Base-by-base conservation (phyloP, 2,888 invertebrate genomes). In the Ochropleura leucogaster region DNA sequence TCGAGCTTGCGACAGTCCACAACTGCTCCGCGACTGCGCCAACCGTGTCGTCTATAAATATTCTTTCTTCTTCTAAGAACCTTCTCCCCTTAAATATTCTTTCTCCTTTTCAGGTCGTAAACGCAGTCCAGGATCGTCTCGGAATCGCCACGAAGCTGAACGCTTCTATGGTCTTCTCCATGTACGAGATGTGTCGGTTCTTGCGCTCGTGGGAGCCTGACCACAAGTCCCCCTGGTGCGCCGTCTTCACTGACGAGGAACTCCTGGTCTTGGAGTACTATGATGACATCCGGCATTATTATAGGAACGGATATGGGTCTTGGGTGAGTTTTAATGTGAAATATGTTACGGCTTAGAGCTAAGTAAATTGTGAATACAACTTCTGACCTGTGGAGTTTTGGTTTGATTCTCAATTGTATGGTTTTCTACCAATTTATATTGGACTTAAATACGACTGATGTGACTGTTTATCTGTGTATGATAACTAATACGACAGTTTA, bases 181-280 rank as follows among this genome's bases (percentile, higher is more conserved):
- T 98, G 92, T 98, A 98, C 88, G 98, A 98, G 85, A 96, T 98
- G 91, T 98, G 98, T 87, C 97, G 98, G 7, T 98, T 97, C 90
- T 97, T 98, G 83, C 98, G 98, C 85, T 97, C 98, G 3, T 98
- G 95, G 95, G 83, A 80, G 1, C 75, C 84, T 0, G 84, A 81
- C 5, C 88, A 89, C 4, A 90, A 94, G 91, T 98, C 98, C 2
- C 96, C 98, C 0, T 98, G 98, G 98, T 98, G 98, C 89, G 96
- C 97, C 0, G 96, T 95, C 79, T 98, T 98, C 91, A 97, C 97
- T 59, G 96, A 97, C 67, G 94, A 97, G 2, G 98, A 98, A 83
- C 95, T 98, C 6, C 93, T 97, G 62, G 93, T 98, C 0, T 83
- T 98, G 85, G 98, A 98, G 92, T 98, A 98, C 88, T 97, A 96